These are phyloP conservation scores for Nothobranchius kuhntae DNA, from an alignment of 2,113 vertebrate genomes.

Conservation along the genomic window DNA sequence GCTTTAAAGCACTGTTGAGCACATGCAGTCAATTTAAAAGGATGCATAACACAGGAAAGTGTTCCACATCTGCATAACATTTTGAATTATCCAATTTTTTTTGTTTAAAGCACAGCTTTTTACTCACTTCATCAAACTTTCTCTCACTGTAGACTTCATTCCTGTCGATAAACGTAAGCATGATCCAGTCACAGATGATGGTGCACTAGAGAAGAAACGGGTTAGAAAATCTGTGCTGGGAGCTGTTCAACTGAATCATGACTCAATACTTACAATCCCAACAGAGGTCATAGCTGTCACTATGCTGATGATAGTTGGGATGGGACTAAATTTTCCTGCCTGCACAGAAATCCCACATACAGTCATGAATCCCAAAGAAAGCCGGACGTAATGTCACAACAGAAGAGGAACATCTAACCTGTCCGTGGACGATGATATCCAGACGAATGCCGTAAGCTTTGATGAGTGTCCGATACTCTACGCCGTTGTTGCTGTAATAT, in stretches of 20 bases:
- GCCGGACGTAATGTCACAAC: neutral
- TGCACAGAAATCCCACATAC: constrained; percentile 50
- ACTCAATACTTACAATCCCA: constrained; percentile 84
- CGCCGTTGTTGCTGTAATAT: constrained; percentile 81
- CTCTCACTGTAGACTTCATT: constrained; percentile 86
- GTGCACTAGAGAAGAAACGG: constrained; percentile 79
- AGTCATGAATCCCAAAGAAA: neutral
- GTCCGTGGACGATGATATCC: constrained; percentile 89
- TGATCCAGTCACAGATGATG: constrained; percentile 93
- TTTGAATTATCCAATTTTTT: neutral
- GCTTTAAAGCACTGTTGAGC: too few species aligned
- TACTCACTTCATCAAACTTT: constrained; percentile 89
- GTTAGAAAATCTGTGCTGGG: neutral
- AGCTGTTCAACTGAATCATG: too few species aligned
- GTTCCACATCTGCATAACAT: neutral
- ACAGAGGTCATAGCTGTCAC: constrained; percentile 91
- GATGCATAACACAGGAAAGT: neutral
- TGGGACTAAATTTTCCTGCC: constrained; percentile 92
- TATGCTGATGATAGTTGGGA: constrained; percentile 90
- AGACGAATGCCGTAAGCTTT: constrained; percentile 90
- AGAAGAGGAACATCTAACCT: constrained; percentile 70
- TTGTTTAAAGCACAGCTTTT: neutral
- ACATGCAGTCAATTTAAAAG: too few species aligned
- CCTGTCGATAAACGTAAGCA: constrained; percentile 92
- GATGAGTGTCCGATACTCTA: constrained; percentile 82